These are phyloP conservation scores for Lophotis ruficrista DNA, from an alignment of 2,113 vertebrate genomes.

Conservation along the genomic window DNA sequence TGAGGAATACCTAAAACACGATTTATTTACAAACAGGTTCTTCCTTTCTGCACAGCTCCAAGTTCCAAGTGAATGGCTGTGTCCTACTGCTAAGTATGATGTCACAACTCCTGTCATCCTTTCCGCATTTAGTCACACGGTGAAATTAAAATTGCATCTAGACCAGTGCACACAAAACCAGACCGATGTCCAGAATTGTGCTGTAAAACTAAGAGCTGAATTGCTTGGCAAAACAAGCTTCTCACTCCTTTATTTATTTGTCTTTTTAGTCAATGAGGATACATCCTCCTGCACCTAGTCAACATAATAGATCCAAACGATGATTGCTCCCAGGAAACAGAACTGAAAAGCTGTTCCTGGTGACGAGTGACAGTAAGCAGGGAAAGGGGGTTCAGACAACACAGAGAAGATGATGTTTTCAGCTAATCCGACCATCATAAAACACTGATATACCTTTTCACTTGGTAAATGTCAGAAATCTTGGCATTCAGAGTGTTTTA, in stretches of 20 bases:
- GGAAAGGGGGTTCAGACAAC: neutral
- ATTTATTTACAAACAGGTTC: neutral
- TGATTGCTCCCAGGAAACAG: neutral
- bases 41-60: constrained; percentile 8
- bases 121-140: neutral
- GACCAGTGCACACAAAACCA: neutral
- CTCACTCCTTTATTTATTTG: neutral
- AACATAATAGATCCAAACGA: neutral
- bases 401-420: neutral
- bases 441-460: neutral
- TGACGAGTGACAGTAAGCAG: neutral
- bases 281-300: neutral
- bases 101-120: neutral
- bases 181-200: neutral
- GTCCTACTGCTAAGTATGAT: neutral
- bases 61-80: constrained; percentile 27
- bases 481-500: neutral
- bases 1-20: neutral
- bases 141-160: constrained; percentile 36
- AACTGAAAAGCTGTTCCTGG: neutral
- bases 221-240: neutral
- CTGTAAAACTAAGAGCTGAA: neutral
- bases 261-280: neutral
- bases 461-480: neutral
- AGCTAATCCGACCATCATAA: neutral